These are phyloP conservation scores for Chrysaora quinquecirrha DNA, from an alignment of 30 jellyfish, hydroid and myxozoan genomes.

Conservation along the genomic window DNA sequence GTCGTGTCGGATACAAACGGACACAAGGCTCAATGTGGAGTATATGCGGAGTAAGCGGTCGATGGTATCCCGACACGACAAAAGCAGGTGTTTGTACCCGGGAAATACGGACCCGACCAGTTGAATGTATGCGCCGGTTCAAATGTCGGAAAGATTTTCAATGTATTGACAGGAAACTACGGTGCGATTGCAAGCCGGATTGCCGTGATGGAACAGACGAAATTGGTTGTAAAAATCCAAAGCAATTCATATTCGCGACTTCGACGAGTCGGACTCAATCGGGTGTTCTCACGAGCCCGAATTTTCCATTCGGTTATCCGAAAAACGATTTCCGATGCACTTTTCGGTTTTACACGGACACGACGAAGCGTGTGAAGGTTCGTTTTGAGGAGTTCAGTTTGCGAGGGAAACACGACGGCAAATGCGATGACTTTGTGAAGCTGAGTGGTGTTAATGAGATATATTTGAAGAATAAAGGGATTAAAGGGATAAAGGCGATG, in stretches of 20 bases:
- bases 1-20: constrained; percentile 56
- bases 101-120: constrained; percentile 48
- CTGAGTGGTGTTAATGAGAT: constrained; percentile 13
- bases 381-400: constrained; percentile 54
- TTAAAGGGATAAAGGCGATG: too few species aligned
- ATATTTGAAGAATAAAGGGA: constrained; percentile 10
- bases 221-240: constrained; percentile 64
- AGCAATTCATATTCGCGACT: constrained; percentile 9
- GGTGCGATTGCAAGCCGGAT: constrained; percentile 70
- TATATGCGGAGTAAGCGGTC: constrained; percentile 50
- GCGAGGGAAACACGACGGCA: constrained; percentile 4
- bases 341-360: constrained; percentile 19
- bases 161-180: constrained; percentile 51
- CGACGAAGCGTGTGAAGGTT: constrained; percentile 20
- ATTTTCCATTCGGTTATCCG: constrained; percentile 56
- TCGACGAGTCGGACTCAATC: constrained; percentile 19
- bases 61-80: constrained; percentile 67
- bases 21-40: constrained; percentile 75
- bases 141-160: constrained; percentile 57
- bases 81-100: constrained; percentile 63
- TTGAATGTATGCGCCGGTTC: constrained; percentile 48
- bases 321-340: constrained; percentile 32
- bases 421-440: constrained; percentile 33
- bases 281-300: constrained; percentile 68
- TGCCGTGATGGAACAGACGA: constrained; percentile 74